Evolutionary conservation across 2,888 invertebrate genomes (phyloP).

Genomic region (Xanthia togata): DNA sequence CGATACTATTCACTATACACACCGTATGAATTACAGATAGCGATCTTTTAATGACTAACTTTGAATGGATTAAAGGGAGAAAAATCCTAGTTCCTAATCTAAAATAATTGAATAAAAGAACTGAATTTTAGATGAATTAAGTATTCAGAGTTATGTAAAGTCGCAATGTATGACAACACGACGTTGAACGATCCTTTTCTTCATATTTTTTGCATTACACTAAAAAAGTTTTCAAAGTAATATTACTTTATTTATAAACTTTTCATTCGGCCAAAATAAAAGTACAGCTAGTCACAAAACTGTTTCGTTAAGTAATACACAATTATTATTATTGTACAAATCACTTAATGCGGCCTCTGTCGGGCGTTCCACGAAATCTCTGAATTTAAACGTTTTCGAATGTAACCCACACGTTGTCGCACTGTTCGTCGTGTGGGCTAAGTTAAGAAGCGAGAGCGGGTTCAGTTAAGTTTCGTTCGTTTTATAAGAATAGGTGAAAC

Average conservation of each 20-base stretch:
- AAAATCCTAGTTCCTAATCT: neutral
- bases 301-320: conserved; percentile 52
- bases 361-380: conserved; percentile 77
- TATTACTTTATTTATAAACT: neutral
- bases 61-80: neutral
- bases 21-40: neutral
- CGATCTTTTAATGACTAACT: neutral
- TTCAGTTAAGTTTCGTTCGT: neutral
- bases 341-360: conserved; percentile 78
- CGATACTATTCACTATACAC: neutral
- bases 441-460: conserved; percentile 27
- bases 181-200: neutral
- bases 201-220: neutral
- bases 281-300: conserved; percentile 41
- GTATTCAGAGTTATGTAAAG: too few relatives aligned
- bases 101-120: neutral
- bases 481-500: neutral
- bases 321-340: conserved; percentile 73
- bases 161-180: neutral
- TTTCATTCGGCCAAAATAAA: conserved; percentile 18
- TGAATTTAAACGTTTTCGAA: conserved; percentile 85
- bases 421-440: conserved; percentile 66
- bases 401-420: conserved; percentile 78
- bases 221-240: neutral
- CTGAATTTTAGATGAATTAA: neutral